A percentile compares a stretch with the other conserved stretches of the same genome.
These are phyloP conservation scores for Ceratina japonica DNA, from an alignment of 1,140 invertebrate species.

Conservation along the genomic window DNA sequence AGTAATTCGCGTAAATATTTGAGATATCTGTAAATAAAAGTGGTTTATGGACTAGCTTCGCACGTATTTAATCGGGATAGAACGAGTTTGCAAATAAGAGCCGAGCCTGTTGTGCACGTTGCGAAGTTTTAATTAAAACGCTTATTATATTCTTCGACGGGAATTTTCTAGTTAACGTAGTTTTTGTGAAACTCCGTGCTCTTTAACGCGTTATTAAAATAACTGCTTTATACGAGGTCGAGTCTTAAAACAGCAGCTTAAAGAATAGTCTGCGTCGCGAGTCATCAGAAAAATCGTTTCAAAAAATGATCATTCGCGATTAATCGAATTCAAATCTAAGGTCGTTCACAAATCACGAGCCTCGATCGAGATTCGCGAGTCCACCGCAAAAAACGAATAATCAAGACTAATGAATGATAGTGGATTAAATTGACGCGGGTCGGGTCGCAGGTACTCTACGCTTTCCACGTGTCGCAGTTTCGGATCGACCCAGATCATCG, in stretches of 20 bases:
- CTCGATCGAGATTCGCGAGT: too few relatives aligned
- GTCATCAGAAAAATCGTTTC: too few relatives aligned
- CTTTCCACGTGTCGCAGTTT: neutral
- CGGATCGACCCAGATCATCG: neutral
- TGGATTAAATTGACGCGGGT: neutral
- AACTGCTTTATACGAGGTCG: neutral
- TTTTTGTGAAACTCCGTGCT: neutral
- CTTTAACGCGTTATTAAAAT: neutral
- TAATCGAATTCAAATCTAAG: neutral
- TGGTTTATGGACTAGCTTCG: too few relatives aligned
- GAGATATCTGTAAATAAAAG: too few relatives aligned
- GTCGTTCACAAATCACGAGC: too few relatives aligned
- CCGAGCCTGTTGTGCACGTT: neutral
- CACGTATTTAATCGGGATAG: too few relatives aligned
- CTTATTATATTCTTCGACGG: neutral
- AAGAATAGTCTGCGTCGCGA: neutral
- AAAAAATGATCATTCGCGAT: neutral
- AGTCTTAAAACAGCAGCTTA: neutral
- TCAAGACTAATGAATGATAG: neutral
- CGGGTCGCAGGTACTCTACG: neutral
- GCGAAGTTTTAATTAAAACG: slow-evolving; percentile 8
- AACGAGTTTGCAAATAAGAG: neutral
- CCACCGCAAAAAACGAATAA: too few relatives aligned
- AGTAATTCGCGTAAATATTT: too few relatives aligned
- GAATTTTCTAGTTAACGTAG: neutral